Conservation (phyloP, 2,113 vertebrate species). For the Canis aureus region DNA sequence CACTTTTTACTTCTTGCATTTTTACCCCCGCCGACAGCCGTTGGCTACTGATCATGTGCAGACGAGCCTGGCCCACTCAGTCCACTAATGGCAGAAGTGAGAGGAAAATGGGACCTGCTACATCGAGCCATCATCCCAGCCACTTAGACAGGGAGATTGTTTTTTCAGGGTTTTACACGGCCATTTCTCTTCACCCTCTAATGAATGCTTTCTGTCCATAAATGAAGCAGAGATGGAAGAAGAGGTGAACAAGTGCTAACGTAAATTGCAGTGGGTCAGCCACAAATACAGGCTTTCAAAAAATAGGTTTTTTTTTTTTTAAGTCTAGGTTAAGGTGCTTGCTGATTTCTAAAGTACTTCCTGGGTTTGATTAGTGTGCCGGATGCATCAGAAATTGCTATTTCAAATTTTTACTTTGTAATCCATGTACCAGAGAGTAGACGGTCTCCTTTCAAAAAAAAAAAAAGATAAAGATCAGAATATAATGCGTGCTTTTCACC, state of each 20-base stretch:
- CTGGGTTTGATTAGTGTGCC: conserved; percentile 71
- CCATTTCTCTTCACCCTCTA: conserved; percentile 72
- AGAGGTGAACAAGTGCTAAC: conserved; percentile 69
- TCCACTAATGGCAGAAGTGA: conserved; percentile 67
- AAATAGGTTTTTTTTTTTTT: neutral
- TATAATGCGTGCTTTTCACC: conserved; percentile 39
- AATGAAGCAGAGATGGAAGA: conserved; percentile 76
- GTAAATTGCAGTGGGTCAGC: conserved; percentile 68
- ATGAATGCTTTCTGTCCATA: conserved; percentile 75
- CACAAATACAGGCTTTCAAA: conserved; percentile 73
- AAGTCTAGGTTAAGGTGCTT: conserved; percentile 72
- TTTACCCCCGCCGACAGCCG: conserved; percentile 62
- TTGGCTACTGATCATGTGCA: conserved; percentile 56
- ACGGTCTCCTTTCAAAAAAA: conserved; percentile 64
- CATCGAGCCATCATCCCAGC: conserved; percentile 53
- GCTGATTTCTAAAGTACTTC: conserved; percentile 66
- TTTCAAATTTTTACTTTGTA: conserved; percentile 66
- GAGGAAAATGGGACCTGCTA: conserved; percentile 44
- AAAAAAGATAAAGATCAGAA: conserved; percentile 60
- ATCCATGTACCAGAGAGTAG: conserved; percentile 22
- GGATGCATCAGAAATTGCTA: conserved; percentile 44
- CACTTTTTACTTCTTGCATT: conserved; percentile 78
- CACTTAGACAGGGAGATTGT: conserved; percentile 77
- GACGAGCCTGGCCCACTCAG: neutral
- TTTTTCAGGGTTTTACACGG: conserved; percentile 75